Base-by-base conservation (phyloP, 2,888 invertebrate species). In the Biston betularia region DNA sequence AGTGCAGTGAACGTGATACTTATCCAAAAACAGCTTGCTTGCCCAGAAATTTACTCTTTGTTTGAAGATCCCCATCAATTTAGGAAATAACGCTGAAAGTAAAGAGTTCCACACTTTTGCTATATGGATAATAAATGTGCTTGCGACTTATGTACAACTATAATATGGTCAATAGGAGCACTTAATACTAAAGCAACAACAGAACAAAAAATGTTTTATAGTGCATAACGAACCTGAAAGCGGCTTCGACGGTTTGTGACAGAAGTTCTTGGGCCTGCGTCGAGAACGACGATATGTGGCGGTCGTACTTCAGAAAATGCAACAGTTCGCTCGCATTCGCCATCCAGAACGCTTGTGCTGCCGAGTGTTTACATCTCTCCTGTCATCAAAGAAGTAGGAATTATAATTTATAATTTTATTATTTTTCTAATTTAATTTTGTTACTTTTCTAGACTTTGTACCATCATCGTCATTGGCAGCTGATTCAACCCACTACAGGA, bases 241-340 rank as follows among this genome's bases (percentile, higher is more conserved):
- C 97, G 68, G 97, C 95, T 86, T 99, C 98, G 3, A 99, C 99
- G 49, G 98, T 97, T 76, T 98, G 98, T 0, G 98, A 98, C 52
- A 99, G 92, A 54, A 98, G 96, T 79, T 99, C 98, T 92, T 99
- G 99, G 0, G 98, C 98, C 85, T 98, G 97, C 1, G 98, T 95
- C 0, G 97, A 97, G 83, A 98, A 98, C 0, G 98, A 97, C 50
- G 97, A 97, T 68, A 99, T 97, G 87, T 99, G 98, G 44, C 98
- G 95, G 91, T 99, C 99, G 79, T 97, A 98, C 89, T 99, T 99
- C 45, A 99, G 93, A 92, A 99, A 99, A 89, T 99, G 98, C 56
- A 99, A 92, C 65, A 99, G 94, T 92, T 99, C 99, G 48, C 99
- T 98, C 11, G 98, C 97, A 85, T 99, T 99, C 12, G 99, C 99